Evolutionary conservation across 2,888 invertebrate genomes (phyloP).

Genomic region (Hyposoter dolosus): DNA sequence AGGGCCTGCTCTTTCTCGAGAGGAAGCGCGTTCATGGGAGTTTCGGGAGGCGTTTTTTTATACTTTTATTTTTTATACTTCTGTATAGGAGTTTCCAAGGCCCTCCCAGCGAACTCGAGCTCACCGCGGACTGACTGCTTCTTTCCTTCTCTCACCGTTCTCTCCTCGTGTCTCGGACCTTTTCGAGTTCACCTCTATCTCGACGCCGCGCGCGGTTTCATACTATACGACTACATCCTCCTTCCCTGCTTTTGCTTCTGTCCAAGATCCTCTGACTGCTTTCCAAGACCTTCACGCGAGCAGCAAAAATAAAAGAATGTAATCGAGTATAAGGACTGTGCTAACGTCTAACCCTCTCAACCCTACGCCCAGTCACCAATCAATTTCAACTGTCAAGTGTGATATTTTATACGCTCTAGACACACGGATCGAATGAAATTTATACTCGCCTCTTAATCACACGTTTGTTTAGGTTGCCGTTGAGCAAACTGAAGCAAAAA

Average conservation of each 20-base stretch:
- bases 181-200: slow-evolving; percentile 39
- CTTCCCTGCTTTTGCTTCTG: neutral
- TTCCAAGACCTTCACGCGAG: slow-evolving; percentile 38
- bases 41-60: slow-evolving; percentile 48
- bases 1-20: slow-evolving; percentile 55
- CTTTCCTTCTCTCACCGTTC: slow-evolving; percentile 18
- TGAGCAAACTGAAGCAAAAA: neutral
- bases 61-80: slow-evolving; percentile 18
- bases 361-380: slow-evolving; percentile 43
- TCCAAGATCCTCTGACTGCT: slow-evolving; percentile 34
- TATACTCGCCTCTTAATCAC: neutral
- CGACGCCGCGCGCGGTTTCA: slow-evolving; percentile 20
- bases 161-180: slow-evolving; percentile 31
- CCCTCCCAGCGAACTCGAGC: slow-evolving; percentile 43
- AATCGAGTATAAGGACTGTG: slow-evolving; percentile 32
- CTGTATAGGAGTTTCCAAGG: slow-evolving; percentile 21
- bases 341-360: slow-evolving; percentile 50
- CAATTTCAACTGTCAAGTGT: slow-evolving; percentile 52
- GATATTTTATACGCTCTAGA: slow-evolving; percentile 40
- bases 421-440: slow-evolving; percentile 29
- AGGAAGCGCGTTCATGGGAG: slow-evolving; percentile 57
- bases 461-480: neutral
- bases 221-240: slow-evolving; percentile 16
- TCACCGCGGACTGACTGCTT: slow-evolving; percentile 46
- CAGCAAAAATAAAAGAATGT: slow-evolving; percentile 23